A percentile compares a stretch with the other conserved stretches of the same genome.
phyloP scores from a whole-genome alignment of 1,140 invertebrate genomes.

The Sitobion miscanthi region DNA sequence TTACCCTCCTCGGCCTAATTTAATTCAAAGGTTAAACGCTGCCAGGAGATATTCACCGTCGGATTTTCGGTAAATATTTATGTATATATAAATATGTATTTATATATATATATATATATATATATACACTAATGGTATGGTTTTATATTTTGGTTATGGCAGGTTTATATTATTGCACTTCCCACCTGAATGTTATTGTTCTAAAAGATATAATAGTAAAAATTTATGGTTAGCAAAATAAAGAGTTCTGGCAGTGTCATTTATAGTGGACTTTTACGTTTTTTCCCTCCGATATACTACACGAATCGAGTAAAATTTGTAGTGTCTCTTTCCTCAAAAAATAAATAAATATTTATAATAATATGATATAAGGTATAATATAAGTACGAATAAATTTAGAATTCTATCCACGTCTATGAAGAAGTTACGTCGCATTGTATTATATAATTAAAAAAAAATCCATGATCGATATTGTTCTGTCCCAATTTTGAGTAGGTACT shows the following conservation, averaged over 20 bases:
- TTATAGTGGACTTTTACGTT: constrained; percentile 28
- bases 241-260: constrained; percentile 43
- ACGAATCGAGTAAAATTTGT: neutral
- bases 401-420: neutral
- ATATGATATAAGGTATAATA: neutral
- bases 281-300: neutral
- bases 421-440: neutral
- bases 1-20: constrained; percentile 44
- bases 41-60: constrained; percentile 51
- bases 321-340: neutral
- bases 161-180: constrained; percentile 55
- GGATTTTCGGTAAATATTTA: constrained; percentile 43
- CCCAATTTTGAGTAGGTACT: neutral
- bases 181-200: constrained; percentile 53
- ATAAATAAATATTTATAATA: neutral
- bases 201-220: constrained; percentile 52
- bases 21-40: constrained; percentile 55
- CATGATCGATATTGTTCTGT: neutral
- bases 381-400: neutral
- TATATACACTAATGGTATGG: constrained; percentile 9
- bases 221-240: constrained; percentile 44
- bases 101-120: constrained; percentile 7
- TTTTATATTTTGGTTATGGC: constrained; percentile 49
- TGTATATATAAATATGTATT: constrained; percentile 15
- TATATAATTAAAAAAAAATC: neutral